A percentile compares a stretch with the other conserved stretches of the same genome.
Conservation (phyloP, 1,140 invertebrate genomes). For the Drosophila truncata region DNA sequence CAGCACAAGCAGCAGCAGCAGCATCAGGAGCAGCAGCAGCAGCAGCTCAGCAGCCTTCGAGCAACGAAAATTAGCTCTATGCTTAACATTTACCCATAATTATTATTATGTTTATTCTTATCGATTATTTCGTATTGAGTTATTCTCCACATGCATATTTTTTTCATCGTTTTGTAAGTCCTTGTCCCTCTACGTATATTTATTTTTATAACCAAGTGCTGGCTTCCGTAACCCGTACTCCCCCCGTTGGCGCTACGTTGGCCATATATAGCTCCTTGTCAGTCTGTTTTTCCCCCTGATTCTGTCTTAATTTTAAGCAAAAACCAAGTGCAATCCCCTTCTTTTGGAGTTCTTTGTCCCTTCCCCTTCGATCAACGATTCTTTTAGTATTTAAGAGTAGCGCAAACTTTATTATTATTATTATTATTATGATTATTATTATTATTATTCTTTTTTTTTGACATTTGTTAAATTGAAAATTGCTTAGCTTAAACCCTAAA, state of each 20-base stretch:
- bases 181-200: conserved; percentile 9
- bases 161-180: conserved; percentile 61
- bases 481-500: conserved; percentile 62
- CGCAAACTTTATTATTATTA: conserved; percentile 47
- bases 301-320: conserved; percentile 49
- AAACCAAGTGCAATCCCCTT: conserved; percentile 62
- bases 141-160: conserved; percentile 39
- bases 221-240: conserved; percentile 4
- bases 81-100: conserved; percentile 31
- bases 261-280: conserved; percentile 54
- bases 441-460: conserved; percentile 38
- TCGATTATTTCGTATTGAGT: conserved; percentile 25
- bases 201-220: conserved; percentile 21
- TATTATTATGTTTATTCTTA: conserved; percentile 45
- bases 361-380: not conserved
- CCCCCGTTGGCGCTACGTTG: conserved; percentile 37
- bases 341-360: not conserved
- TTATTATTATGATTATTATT: conserved; percentile 31
- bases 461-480: conserved; percentile 70
- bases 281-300: not conserved
- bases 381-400: conserved; percentile 32
- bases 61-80: conserved; percentile 49
- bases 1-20: too few species aligned
- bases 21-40: too few species aligned
- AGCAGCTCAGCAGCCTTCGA: not conserved